phyloP scores from a whole-genome alignment of 2,113 vertebrate species.

The Oncorhynchus kisutch region DNA sequence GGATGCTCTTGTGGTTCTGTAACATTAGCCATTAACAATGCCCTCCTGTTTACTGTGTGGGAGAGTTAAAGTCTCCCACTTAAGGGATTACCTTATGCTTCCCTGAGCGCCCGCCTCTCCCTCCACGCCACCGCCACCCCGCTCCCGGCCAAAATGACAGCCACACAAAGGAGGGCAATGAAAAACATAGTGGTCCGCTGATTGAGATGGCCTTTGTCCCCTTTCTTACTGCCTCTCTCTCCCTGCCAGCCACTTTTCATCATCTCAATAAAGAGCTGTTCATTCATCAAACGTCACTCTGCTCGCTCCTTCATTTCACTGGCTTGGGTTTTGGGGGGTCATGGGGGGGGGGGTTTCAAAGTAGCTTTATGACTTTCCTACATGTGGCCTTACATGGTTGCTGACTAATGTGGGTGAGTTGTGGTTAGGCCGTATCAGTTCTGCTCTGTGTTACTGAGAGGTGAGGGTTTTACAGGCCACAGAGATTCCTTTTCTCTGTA shows the following conservation, averaged over 20 bases:
- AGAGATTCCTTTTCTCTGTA: constrained; percentile 3
- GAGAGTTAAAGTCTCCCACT: constrained; percentile 74
- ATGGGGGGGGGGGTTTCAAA: no score
- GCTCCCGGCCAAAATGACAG: constrained; percentile 27
- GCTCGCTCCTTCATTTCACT: no score
- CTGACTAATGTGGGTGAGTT: no score
- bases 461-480: neutral
- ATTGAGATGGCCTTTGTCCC: constrained; percentile 43
- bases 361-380: no score
- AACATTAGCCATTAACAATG: constrained; percentile 79
- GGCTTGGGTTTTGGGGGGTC: no score
- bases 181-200: constrained; percentile 41
- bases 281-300: no score
- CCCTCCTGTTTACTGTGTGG: constrained; percentile 76
- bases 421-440: neutral
- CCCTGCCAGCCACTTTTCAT: constrained; percentile 36
- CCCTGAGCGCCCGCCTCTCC: constrained; percentile 63
- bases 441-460: neutral
- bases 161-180: constrained; percentile 47
- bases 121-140: constrained; percentile 41
- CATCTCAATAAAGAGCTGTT: neutral
- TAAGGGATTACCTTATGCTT: constrained; percentile 76
- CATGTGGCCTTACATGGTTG: no score
- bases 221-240: neutral
- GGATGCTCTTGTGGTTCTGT: constrained; percentile 64